Conservation (phyloP, 2,797 vertebrate genomes). For the Lagorchestes hirsutus region DNA sequence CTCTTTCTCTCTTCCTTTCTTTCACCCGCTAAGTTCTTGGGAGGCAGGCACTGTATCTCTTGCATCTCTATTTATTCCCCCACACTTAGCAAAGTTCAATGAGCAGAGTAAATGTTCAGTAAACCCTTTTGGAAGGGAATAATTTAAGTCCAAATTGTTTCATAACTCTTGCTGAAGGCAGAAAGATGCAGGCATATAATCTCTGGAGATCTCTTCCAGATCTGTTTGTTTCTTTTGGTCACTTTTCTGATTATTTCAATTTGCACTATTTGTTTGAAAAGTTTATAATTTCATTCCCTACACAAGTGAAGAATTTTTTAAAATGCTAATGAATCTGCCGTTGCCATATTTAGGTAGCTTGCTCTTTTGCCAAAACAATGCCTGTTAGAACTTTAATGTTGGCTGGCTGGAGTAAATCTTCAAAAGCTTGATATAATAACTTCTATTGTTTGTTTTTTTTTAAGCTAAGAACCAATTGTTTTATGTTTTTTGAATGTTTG, state of each 20-base stretch:
- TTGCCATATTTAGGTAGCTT: background rate
- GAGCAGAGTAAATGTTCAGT: background rate
- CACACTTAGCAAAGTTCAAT: background rate
- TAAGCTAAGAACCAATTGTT: background rate
- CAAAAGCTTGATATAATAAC: background rate
- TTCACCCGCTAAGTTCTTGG: background rate
- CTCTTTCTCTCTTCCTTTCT: background rate
- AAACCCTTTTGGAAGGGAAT: background rate
- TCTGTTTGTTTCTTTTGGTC: background rate
- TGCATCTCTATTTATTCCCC: background rate
- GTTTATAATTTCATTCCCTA: background rate
- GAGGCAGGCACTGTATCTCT: background rate
- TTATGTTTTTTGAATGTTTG: constrained; percentile 27
- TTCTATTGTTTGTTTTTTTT: background rate
- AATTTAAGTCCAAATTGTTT: background rate
- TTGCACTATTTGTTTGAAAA: background rate
- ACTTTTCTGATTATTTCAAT: background rate
- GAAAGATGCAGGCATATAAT: background rate
- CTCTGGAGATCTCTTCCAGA: background rate
- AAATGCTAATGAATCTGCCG: background rate
- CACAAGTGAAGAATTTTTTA: background rate
- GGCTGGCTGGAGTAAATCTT: background rate
- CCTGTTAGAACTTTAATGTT: background rate
- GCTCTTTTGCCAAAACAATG: background rate
- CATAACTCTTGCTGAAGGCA: background rate